Conservation (phyloP, 2,797 vertebrate genomes). For the Gallinago nigripennis region DNA sequence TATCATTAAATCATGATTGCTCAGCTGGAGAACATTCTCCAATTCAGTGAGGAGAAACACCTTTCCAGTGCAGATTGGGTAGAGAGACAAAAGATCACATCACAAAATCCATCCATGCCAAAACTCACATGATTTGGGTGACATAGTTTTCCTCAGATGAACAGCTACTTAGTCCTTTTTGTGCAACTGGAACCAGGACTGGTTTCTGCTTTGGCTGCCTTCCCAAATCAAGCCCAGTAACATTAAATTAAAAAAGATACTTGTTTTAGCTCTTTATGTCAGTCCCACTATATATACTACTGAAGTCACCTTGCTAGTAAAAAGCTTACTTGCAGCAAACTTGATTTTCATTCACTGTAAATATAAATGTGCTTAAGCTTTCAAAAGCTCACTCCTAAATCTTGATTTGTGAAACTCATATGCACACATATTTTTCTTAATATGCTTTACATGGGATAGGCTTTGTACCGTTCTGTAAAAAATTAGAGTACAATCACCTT, state of each 20-base stretch:
- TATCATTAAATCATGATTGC: neutral
- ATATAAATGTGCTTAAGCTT: neutral
- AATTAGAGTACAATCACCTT: neutral
- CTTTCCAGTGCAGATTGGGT: neutral
- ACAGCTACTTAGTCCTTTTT: neutral
- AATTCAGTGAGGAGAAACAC: neutral
- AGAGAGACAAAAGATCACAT: neutral
- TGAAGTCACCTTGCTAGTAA: neutral
- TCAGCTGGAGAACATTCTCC: neutral
- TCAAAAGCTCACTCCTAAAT: neutral
- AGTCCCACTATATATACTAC: neutral
- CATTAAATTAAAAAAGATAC: neutral
- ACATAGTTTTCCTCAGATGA: neutral
- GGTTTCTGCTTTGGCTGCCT: neutral
- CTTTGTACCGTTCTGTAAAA: neutral
- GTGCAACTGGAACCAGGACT: neutral
- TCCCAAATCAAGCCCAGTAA: neutral
- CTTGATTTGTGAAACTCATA: neutral
- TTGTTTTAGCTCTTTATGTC: neutral
- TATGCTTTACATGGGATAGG: neutral
- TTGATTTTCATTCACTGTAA: neutral
- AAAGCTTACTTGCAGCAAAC: neutral
- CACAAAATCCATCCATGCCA: accelerated
- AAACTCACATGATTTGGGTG: neutral
- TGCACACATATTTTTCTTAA: neutral